Conservation (phyloP, 2,797 vertebrate species). For the Hippoglossus hippoglossus region DNA sequence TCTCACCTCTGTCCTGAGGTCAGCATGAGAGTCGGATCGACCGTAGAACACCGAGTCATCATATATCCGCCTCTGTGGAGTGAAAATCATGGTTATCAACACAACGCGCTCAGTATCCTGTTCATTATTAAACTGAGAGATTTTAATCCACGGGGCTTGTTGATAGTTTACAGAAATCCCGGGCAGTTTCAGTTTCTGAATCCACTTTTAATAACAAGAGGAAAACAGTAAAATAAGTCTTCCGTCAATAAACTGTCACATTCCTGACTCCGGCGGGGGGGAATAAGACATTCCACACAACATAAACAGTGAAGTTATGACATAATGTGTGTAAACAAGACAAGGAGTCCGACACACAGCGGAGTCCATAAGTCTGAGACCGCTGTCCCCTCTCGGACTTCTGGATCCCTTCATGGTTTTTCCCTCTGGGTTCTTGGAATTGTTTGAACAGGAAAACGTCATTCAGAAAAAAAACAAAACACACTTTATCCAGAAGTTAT, state of each 20-base stretch:
- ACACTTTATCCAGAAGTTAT: constrained; percentile 16
- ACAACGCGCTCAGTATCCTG: constrained; percentile 15
- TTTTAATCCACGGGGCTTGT: constrained; percentile 32
- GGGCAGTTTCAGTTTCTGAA: constrained; percentile 16
- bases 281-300: constrained; percentile 45
- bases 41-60: constrained; percentile 86
- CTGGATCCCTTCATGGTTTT: not conserved
- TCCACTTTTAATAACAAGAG: constrained; percentile 30
- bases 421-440: constrained; percentile 23
- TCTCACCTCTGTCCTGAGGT: constrained; percentile 74
- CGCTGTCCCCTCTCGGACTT: not conserved
- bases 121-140: constrained; percentile 37
- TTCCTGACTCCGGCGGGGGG: constrained; percentile 48
- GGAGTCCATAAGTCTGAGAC: not conserved
- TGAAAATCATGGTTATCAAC: constrained; percentile 48
- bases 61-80: constrained; percentile 87
- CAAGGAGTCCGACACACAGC: constrained; percentile 6
- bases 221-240: constrained; percentile 46
- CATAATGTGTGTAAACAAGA: constrained; percentile 45
- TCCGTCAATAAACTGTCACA: constrained; percentile 61
- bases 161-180: constrained; percentile 16
- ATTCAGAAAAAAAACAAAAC: not conserved
- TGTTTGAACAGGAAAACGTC: constrained; percentile 22
- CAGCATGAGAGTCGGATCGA: constrained; percentile 81
- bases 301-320: constrained; percentile 49